These are phyloP conservation scores for Nannospalax galili DNA, from an alignment of 2,113 vertebrate genomes.

Conservation along the genomic window DNA sequence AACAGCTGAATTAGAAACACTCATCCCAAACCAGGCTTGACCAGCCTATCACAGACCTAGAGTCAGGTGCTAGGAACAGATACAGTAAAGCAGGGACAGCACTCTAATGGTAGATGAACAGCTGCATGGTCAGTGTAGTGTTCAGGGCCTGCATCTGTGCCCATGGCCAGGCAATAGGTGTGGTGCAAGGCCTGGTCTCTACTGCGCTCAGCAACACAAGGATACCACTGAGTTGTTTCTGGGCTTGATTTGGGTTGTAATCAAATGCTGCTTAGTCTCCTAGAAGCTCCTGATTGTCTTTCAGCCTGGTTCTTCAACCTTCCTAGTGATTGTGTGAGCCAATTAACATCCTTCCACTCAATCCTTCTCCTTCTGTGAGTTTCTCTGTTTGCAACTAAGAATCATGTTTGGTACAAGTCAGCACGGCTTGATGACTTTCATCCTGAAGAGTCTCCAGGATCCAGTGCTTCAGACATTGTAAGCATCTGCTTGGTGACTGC, in stretches of 20 bases:
- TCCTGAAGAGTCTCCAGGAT: neutral
- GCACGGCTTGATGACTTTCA: neutral
- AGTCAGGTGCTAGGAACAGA: neutral
- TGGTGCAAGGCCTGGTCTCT: neutral
- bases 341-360: neutral
- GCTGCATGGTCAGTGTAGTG: neutral
- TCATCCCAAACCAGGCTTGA: neutral
- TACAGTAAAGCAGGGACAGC: neutral
- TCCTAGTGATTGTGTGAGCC: neutral
- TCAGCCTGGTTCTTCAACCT: neutral
- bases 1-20: neutral
- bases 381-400: neutral
- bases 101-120: neutral
- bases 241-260: neutral
- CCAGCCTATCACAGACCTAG: neutral
- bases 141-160: neutral
- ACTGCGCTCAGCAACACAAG: neutral
- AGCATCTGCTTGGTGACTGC: neutral
- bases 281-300: neutral
- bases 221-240: neutral
- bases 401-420: neutral
- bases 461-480: neutral
- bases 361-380: neutral
- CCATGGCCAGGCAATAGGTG: neutral
- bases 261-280: neutral